Conservation (phyloP, 2,888 invertebrate species). For the Nematopogon swammerdamellus region DNA sequence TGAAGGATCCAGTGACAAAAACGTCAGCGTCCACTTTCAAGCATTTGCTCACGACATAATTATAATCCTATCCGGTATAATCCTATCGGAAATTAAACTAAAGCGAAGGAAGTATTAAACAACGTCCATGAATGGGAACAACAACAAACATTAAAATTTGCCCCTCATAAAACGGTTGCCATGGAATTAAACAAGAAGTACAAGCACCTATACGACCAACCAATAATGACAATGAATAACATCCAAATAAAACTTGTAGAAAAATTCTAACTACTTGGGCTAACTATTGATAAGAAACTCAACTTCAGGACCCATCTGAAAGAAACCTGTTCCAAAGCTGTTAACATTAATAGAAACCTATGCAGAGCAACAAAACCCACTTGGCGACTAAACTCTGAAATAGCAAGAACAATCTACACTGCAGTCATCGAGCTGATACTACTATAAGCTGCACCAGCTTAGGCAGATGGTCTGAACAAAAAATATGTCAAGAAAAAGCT, state of each 20-base stretch:
- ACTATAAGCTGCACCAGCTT: slow-evolving; percentile 1
- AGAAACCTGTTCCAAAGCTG: not conserved
- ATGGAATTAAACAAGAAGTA: not conserved
- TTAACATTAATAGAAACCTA: too few relatives aligned
- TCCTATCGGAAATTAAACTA: not conserved
- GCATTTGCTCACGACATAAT: not conserved
- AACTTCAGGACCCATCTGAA: not conserved
- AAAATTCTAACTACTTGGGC: not conserved
- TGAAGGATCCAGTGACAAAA: not conserved
- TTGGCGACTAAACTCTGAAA: slow-evolving; percentile 1
- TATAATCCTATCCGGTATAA: not conserved
- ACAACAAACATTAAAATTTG: not conserved
- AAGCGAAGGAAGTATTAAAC: not conserved
- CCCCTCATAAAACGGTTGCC: not conserved
- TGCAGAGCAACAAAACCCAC: not conserved
- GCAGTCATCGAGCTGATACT: slow-evolving; percentile 1
- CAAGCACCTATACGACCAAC: not conserved
- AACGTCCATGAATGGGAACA: not conserved
- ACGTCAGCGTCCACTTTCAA: not conserved
- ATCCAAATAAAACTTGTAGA: not conserved
- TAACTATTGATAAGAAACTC: not conserved
- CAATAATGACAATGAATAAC: not conserved
- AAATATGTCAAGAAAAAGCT: not conserved
- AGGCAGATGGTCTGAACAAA: not conserved
- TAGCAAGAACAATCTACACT: not conserved